Percentiles rank a stretch among this genome's conserved stretches.
Evolutionary conservation across 2,888 invertebrate species (phyloP).

Genomic region (Mesorhabditis spiculigera): DNA sequence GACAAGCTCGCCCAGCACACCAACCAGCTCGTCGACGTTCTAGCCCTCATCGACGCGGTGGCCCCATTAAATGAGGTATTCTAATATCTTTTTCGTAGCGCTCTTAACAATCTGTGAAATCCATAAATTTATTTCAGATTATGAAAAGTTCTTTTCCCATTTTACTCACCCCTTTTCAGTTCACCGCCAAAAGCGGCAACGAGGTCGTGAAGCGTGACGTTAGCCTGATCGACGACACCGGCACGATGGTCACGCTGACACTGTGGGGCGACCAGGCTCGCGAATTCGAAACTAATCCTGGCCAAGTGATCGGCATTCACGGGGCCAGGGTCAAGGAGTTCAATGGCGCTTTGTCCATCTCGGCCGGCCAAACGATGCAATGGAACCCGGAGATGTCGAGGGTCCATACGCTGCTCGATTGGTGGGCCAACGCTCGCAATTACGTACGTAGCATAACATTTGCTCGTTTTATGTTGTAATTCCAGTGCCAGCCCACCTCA

Average conservation of each 20-base stretch:
- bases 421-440: no score
- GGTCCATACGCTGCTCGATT: no score
- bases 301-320: slow-evolving; percentile 78
- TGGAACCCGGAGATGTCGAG: no score
- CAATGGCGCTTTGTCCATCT: slow-evolving; percentile 65
- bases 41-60: slow-evolving; percentile 46
- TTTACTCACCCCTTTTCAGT: slow-evolving; percentile 15
- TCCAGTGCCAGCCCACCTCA: no score
- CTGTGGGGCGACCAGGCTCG: slow-evolving; percentile 86
- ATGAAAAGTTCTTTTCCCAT: slow-evolving; percentile 6
- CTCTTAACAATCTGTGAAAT: not conserved
- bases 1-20: slow-evolving; percentile 22
- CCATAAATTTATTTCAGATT: slow-evolving; percentile 2
- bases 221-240: slow-evolving; percentile 78
- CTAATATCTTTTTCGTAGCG: not conserved
- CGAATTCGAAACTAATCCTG: slow-evolving; percentile 44
- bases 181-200: slow-evolving; percentile 35
- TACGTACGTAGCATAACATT: no score
- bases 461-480: no score
- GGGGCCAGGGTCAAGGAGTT: slow-evolving; percentile 81
- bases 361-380: no score
- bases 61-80: slow-evolving; percentile 23
- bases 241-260: slow-evolving; percentile 75
- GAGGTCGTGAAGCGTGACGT: slow-evolving; percentile 80
- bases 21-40: slow-evolving; percentile 42